Conservation (phyloP, 2,113 vertebrate genomes). For the Pampusana beccarii region DNA sequence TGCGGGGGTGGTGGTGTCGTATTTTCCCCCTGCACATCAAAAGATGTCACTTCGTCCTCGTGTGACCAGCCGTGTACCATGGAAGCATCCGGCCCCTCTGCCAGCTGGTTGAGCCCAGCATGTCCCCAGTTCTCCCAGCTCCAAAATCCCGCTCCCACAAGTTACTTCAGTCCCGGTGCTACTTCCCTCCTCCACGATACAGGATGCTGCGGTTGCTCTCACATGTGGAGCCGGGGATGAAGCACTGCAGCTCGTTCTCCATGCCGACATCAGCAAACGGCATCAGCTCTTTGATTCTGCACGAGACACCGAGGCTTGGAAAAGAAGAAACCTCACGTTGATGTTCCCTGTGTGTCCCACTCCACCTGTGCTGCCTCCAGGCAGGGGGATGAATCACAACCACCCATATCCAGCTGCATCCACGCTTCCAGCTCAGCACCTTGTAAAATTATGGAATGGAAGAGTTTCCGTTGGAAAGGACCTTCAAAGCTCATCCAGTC, state of each 20-base stretch:
- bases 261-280: not conserved
- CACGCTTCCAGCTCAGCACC: rapidly evolving
- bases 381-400: not conserved
- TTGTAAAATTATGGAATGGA: not conserved
- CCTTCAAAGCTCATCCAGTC: not conserved
- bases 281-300: not conserved
- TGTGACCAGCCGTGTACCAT: rapidly evolving
- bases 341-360: not conserved
- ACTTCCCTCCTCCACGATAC: not conserved
- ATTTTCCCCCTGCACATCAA: rapidly evolving
- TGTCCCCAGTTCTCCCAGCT: not conserved
- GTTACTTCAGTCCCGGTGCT: too few relatives aligned
- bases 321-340: not conserved
- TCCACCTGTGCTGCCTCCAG: not conserved
- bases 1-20: rapidly evolving
- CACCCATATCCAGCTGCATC: not conserved
- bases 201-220: not conserved
- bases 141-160: not conserved
- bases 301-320: not conserved
- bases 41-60: not conserved
- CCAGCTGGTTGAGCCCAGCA: not conserved
- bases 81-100: rapidly evolving
- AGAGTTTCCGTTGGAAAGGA: not conserved
- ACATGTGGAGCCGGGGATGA: not conserved
- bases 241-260: not conserved